These are phyloP conservation scores for Micropoecilia bifurca DNA, from an alignment of 2,797 vertebrate genomes.

Conservation along the genomic window DNA sequence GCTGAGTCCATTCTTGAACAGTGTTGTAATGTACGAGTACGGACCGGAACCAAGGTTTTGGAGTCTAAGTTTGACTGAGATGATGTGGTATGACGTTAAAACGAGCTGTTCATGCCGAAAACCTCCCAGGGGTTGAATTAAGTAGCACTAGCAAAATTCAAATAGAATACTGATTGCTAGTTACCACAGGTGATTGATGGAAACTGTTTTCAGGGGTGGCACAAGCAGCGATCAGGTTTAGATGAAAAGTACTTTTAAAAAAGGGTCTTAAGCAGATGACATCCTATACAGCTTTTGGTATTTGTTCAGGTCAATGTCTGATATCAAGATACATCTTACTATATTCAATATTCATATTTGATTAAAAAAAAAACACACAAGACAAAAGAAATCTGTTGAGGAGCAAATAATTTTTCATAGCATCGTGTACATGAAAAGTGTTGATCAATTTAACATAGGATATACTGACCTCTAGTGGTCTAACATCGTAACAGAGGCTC, in stretches of 20 bases:
- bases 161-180: not conserved
- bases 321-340: not conserved
- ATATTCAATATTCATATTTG: not conserved
- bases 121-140: not conserved
- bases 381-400: not conserved
- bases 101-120: not conserved
- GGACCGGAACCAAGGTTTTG: not conserved
- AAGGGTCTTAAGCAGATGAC: not conserved
- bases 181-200: not conserved
- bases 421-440: not conserved
- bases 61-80: not conserved
- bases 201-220: not conserved
- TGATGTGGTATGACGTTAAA: not conserved
- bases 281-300: not conserved
- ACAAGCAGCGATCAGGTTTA: not conserved
- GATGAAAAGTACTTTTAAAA: not conserved
- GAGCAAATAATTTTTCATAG: not conserved
- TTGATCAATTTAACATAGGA: not conserved
- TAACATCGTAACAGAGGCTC: slow-evolving; percentile 5
- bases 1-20: not conserved
- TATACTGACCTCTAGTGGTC: slow-evolving; percentile 62
- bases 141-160: not conserved
- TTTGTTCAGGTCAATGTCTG: not conserved
- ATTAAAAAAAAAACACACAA: not conserved
- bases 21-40: not conserved